Evolutionary conservation across 1,140 invertebrate species (phyloP), one percentile per base, ranked within the genome.

Genomic region (Lithobius niger): DNA sequence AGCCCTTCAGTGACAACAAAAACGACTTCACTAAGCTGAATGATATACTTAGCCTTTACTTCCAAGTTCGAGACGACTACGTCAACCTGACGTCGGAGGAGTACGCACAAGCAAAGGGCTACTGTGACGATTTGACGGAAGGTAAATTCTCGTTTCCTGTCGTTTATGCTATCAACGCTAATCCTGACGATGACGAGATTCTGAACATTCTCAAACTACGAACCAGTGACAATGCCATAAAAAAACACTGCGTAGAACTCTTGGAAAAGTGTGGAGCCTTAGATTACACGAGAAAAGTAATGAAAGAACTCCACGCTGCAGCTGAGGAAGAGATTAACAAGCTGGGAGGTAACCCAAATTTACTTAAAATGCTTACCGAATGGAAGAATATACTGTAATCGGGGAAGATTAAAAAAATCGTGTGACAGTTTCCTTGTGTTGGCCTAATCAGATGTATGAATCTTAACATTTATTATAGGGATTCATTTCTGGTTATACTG

Each of bases 81-180:
- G 4, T 6, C 16, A 51, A 51, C 19, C 6, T 51, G n/a, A n/a
- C n/a, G n/a, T n/a, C n/a, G 4, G 27, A 51, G 27, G 25, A 96
- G 89, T 97, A 96, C 71, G 79, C 82, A 45, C 82, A 88, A 60
- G 93, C 93, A 66, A 97, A 97, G 71, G 93, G 90, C 66, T 97
- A 83, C 69, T 95, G 91, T 71, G 94, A 97, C 72, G 94, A 98
- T 76, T 71, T 98, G 47, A 96, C 92, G 0, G 94, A 98, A 75
- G 94, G 94, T 49, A 97, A 98, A 74, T 98, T 97, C 71, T 96
- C 91, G 61, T 98, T 96, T 72, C 94, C 93, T 13, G 83, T 97
- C 56, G 89, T 97, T 63, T 91, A 97, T 76, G 92, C 87, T 1
- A 91, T 97, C 57, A 74, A 76, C 55, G 81, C 72, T 55, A 77